These are phyloP conservation scores for Sipha flava DNA, from an alignment of 1,140 invertebrate species.

Conservation along the genomic window DNA sequence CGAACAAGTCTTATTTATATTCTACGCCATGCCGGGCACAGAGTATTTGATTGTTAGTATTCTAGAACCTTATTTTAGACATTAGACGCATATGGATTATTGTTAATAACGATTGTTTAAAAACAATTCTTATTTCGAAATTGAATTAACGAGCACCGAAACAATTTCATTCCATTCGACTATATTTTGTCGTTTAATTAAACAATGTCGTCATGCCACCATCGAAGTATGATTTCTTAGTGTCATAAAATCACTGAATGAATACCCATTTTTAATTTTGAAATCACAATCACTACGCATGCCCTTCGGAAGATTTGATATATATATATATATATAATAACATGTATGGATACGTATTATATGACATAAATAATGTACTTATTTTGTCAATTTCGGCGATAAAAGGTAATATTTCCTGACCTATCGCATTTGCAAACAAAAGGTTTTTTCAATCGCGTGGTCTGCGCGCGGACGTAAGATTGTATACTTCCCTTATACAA, in stretches of 20 bases:
- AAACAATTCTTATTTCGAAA: not conserved
- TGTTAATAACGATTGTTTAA: not conserved
- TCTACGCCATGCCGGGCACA: too few relatives aligned
- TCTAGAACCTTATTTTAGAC: too few relatives aligned
- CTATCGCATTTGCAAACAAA: not conserved
- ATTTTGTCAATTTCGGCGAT: not conserved
- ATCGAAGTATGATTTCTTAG: not conserved
- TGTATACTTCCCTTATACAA: too few relatives aligned
- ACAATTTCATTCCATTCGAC: not conserved
- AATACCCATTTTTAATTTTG: not conserved
- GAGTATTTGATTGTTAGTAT: too few relatives aligned
- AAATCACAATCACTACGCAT: not conserved
- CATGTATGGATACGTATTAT: not conserved
- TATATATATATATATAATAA: not conserved
- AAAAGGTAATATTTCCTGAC: not conserved
- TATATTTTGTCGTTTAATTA: not conserved
- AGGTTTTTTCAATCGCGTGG: not conserved
- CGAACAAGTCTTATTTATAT: too few relatives aligned
- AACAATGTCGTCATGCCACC: not conserved
- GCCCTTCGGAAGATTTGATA: not conserved
- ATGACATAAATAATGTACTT: not conserved
- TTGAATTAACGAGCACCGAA: not conserved
- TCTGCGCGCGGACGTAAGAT: not conserved
- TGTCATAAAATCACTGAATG: not conserved
- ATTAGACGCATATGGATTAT: too few relatives aligned